Percentiles rank a stretch among this genome's conserved stretches.
phyloP scores from a whole-genome alignment of 2,888 invertebrate species.

The Tribolium freemani region DNA sequence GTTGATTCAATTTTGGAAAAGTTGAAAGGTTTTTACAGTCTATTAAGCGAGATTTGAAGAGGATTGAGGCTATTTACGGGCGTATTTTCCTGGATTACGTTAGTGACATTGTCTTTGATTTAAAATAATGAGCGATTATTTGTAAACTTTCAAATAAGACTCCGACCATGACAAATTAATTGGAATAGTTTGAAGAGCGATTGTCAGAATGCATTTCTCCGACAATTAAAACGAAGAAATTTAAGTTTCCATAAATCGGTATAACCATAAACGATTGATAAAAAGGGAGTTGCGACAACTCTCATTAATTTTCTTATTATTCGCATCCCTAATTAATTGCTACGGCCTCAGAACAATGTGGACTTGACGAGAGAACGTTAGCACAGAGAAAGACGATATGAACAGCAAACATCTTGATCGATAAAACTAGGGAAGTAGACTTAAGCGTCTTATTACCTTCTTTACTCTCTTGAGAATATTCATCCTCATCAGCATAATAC shows the following conservation, averaged over 20 bases:
- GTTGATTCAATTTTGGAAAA: constrained; percentile 24
- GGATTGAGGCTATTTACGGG: constrained; percentile 3
- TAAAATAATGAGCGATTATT: neutral
- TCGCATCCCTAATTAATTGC: constrained; percentile 40
- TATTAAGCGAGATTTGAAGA: constrained; percentile 11
- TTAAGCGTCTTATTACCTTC: constrained; percentile 33
- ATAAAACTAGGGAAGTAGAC: constrained; percentile 38
- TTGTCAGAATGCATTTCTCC: neutral
- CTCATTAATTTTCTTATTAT: constrained; percentile 41
- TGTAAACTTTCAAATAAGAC: constrained; percentile 18
- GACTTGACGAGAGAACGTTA: constrained; percentile 25
- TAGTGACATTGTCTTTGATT: neutral
- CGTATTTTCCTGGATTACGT: neutral
- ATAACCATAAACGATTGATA: constrained; percentile 3
- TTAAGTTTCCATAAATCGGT: neutral
- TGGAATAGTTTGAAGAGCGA: too few relatives aligned
- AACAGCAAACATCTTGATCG: constrained; percentile 41
- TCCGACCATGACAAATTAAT: constrained; percentile 14
- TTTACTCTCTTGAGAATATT: constrained; percentile 31
- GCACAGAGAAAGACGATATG: constrained; percentile 32
- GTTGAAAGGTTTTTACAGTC: constrained; percentile 18
- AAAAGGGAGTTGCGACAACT: constrained; percentile 29
- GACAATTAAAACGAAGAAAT: constrained; percentile 6
- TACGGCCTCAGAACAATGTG: constrained; percentile 15
- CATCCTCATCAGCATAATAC: constrained; percentile 29